Conservation (phyloP, 2,888 invertebrate genomes). For the Cheilosia pagana region DNA sequence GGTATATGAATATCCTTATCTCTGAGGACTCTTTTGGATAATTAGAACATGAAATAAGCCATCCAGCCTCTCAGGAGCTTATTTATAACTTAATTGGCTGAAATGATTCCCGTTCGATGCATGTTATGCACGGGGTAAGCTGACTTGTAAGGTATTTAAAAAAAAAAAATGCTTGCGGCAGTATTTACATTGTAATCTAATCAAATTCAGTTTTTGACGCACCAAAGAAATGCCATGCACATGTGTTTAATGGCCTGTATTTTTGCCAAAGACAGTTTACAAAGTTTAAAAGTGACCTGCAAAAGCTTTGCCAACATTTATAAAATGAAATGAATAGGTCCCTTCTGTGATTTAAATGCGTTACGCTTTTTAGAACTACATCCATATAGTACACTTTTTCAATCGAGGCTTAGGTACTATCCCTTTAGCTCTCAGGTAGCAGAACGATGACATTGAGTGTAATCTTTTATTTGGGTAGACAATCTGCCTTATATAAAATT, state of each 20-base stretch:
- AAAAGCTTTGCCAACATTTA: no score
- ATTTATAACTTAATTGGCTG: conserved; percentile 22
- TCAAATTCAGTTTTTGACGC: no score
- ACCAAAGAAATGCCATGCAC: no score
- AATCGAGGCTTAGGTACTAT: conserved; percentile 2
- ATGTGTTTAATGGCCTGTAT: no score
- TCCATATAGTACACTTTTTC: conserved; percentile 3
- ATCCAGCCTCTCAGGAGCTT: conserved; percentile 4
- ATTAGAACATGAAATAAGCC: conserved; percentile 28
- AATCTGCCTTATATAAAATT: conserved; percentile 64
- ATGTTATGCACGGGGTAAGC: background rate
- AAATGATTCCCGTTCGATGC: background rate
- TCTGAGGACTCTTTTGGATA: conserved; percentile 22
- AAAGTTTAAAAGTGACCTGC: no score
- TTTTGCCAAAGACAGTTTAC: no score
- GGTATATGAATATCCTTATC: conserved; percentile 19
- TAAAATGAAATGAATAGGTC: no score
- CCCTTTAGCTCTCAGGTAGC: conserved; percentile 45
- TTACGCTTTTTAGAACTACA: conserved; percentile 3
- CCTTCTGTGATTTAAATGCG: background rate
- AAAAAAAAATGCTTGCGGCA: no score
- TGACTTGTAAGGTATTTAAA: no score
- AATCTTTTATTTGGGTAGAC: conserved; percentile 61
- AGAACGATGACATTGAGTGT: conserved; percentile 40
- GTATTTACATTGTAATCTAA: no score